Conservation (phyloP, 1,140 invertebrate genomes). For the Camponotus floridanus region DNA sequence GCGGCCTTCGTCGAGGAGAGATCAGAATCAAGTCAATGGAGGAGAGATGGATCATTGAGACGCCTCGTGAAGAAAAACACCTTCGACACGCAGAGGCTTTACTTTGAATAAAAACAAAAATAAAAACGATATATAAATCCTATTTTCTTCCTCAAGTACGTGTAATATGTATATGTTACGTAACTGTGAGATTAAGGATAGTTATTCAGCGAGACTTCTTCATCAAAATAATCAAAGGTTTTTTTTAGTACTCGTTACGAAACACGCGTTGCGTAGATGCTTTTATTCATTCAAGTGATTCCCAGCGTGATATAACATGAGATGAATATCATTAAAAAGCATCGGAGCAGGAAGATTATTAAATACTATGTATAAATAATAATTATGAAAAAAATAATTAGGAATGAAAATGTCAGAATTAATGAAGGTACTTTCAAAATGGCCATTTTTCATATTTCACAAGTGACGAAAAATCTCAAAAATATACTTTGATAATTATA, state of each 20-base stretch:
- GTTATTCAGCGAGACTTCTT: constrained; percentile 8
- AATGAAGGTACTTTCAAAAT: neutral
- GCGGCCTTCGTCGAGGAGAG: neutral
- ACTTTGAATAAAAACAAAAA: neutral
- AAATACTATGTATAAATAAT: too few relatives aligned
- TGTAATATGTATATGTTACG: neutral
- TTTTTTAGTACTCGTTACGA: constrained; percentile 15
- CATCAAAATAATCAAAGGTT: constrained; percentile 1
- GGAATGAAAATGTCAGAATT: neutral
- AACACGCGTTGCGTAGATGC: neutral
- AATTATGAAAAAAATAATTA: neutral
- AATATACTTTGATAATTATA: neutral
- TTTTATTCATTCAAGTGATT: constrained; percentile 23
- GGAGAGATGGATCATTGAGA: neutral
- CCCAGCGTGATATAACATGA: neutral
- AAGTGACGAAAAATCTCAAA: too few relatives aligned
- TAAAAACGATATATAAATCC: neutral
- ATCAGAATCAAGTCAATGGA: neutral
- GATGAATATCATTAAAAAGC: neutral
- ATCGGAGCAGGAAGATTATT: too few relatives aligned
- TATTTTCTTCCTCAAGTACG: constrained; percentile 9
- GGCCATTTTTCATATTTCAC: neutral
- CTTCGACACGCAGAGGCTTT: neutral
- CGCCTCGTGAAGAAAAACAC: too few relatives aligned
- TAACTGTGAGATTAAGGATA: constrained; percentile 2